Percentiles rank a stretch among this genome's conserved stretches.
phyloP scores from a whole-genome alignment of 2,888 invertebrate genomes.

The Boloria euphrosyne region DNA sequence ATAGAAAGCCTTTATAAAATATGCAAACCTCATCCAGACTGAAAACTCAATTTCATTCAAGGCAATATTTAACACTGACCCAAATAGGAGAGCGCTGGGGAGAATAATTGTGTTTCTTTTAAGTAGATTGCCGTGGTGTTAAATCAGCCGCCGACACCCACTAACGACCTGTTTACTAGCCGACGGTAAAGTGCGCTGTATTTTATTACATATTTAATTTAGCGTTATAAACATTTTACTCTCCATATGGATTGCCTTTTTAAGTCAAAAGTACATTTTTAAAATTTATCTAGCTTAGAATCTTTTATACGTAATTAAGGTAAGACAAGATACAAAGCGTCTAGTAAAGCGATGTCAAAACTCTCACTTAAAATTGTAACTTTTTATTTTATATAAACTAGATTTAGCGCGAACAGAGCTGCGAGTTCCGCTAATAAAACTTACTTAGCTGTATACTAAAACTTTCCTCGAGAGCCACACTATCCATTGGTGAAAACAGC shows the following conservation, averaged over 20 bases:
- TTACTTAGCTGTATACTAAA: too few species aligned
- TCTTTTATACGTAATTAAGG: background rate
- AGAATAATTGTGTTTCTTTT: conserved; percentile 30
- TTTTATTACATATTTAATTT: conserved; percentile 10
- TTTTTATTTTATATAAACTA: too few species aligned
- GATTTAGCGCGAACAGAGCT: too few species aligned
- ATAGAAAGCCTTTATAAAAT: background rate
- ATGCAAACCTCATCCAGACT: background rate
- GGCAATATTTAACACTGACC: conserved; percentile 21
- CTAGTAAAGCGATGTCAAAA: too few species aligned
- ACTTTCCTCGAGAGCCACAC: too few species aligned
- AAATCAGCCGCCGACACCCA: conserved; percentile 21
- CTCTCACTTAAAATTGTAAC: too few species aligned
- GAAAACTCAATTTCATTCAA: conserved; percentile 17
- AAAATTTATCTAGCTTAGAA: background rate
- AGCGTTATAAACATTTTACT: background rate
- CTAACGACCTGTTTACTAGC: conserved; percentile 20
- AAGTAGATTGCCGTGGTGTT: conserved; percentile 25
- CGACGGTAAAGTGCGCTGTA: background rate
- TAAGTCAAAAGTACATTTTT: conserved; percentile 3
- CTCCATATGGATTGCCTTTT: background rate
- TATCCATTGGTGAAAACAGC: too few species aligned
- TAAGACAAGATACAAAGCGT: background rate
- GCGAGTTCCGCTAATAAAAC: too few species aligned
- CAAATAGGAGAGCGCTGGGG: conserved; percentile 13